A percentile compares a stretch with the other conserved stretches of the same genome.
Conservation (phyloP, 1,140 invertebrate species). For the Rhagoletis zephyria region DNA sequence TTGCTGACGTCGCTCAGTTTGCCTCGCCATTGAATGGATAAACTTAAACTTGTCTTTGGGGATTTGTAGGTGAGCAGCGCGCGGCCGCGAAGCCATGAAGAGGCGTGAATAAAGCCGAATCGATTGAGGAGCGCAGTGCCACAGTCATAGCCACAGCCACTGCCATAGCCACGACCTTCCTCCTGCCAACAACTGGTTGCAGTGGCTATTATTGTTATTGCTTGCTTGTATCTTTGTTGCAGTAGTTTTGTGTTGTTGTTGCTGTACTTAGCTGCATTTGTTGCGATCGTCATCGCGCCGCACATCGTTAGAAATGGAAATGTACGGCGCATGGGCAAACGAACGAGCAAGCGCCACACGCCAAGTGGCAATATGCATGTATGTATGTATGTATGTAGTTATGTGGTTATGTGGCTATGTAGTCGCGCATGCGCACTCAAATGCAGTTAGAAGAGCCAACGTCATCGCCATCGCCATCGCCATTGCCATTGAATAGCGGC, state of each 20-base stretch:
- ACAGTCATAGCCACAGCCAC: constrained; percentile 1
- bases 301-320: constrained; percentile 70
- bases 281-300: background rate
- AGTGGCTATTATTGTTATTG: constrained; percentile 20
- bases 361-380: background rate
- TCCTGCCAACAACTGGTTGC: background rate
- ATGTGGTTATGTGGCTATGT: too few relatives aligned
- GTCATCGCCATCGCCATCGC: background rate
- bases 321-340: constrained; percentile 67
- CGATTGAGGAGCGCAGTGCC: constrained; percentile 35
- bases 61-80: constrained; percentile 68
- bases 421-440: background rate
- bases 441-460: background rate
- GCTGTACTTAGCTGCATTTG: background rate
- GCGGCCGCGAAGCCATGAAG: constrained; percentile 65
- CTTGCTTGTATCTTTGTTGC: background rate
- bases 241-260: constrained; percentile 16
- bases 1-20: constrained; percentile 6
- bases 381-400: too few relatives aligned
- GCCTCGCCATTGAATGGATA: constrained; percentile 53
- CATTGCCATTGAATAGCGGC: background rate
- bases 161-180: constrained; percentile 33
- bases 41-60: constrained; percentile 68
- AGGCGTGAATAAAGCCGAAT: constrained; percentile 48
- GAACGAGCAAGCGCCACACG: constrained; percentile 60